Evolutionary conservation across 2,113 vertebrate genomes (phyloP).

Genomic region (Myotis lucifugus): DNA sequence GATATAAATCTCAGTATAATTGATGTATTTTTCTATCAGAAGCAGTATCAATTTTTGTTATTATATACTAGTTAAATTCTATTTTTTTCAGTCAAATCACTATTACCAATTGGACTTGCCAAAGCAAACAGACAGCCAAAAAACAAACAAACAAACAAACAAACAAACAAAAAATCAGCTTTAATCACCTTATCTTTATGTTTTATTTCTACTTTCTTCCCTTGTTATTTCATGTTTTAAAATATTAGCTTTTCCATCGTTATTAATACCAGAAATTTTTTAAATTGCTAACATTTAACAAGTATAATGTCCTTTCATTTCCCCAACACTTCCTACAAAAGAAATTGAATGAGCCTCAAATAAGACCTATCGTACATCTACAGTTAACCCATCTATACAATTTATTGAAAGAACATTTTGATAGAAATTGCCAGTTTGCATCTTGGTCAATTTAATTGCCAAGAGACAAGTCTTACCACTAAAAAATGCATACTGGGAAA

Average conservation of each 20-base stretch:
- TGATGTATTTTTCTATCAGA: background rate
- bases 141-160: too few species aligned
- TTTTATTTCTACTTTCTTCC: background rate
- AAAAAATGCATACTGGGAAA: slow-evolving; percentile 22
- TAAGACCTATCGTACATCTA: background rate
- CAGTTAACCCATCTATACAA: background rate
- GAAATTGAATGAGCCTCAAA: background rate
- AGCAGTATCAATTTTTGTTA: background rate
- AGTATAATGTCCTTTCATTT: background rate
- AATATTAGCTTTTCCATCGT: background rate
- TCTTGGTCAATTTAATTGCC: background rate
- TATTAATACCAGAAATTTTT: background rate
- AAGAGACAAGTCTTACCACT: background rate
- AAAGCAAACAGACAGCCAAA: background rate
- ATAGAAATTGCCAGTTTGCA: background rate
- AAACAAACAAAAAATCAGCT: background rate
- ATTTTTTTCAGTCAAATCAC: background rate
- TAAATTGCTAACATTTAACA: background rate
- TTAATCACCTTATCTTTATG: background rate
- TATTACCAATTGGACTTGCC: slow-evolving; percentile 11
- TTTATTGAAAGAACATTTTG: background rate
- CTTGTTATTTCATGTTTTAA: background rate
- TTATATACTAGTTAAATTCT: background rate
- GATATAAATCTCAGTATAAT: background rate
- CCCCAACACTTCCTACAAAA: background rate